Evolutionary conservation across 1,140 invertebrate species (phyloP).

Genomic region (Caenorhabditis elegans): WBcel235 BX284603.4:7002001-7002500

Average conservation of each 20-base stretch:
- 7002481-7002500: constrained; percentile 58
- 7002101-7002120: background rate
- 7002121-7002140: constrained; percentile 2
- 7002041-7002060: background rate
- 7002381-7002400: background rate
- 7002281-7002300: background rate
- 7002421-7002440: constrained; percentile 53
- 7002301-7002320: background rate
- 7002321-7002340: constrained; percentile 1
- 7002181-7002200: background rate
- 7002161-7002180: background rate
- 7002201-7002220: background rate
- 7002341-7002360: background rate
- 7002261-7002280: background rate
- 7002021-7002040: constrained; percentile 3
- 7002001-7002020: background rate
- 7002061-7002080: constrained; percentile 20
- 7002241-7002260: constrained; percentile 21
- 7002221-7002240: background rate
- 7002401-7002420: background rate
- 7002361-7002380: background rate
- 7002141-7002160: background rate
- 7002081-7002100: background rate
- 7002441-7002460: constrained; percentile 58
- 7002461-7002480: constrained; percentile 62